These are phyloP conservation scores for Cryptus armator DNA, from an alignment of 2,888 invertebrate species.

Conservation along the genomic window DNA sequence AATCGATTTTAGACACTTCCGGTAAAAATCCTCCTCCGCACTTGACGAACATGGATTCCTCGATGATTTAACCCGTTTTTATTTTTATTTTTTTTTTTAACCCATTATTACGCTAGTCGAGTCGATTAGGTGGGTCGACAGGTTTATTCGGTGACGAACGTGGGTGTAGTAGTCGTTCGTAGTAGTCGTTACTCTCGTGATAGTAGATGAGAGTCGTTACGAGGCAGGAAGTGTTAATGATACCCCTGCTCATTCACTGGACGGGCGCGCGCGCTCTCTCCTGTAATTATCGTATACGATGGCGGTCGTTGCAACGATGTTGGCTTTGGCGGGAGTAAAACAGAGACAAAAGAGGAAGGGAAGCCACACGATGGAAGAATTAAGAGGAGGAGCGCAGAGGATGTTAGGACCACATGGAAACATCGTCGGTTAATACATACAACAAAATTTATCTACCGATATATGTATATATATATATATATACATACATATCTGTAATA, in stretches of 20 bases:
- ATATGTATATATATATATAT: not conserved
- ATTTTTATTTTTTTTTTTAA: not conserved
- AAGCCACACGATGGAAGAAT: constrained; percentile 67
- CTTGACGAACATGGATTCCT: not conserved
- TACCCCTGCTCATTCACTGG: constrained; percentile 84
- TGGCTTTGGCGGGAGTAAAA: constrained; percentile 63
- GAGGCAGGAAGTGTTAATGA: constrained; percentile 85
- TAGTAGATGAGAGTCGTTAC: constrained; percentile 84
- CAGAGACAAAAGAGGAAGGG: constrained; percentile 69
- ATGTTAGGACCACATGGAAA: constrained; percentile 48
- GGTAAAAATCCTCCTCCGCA: not conserved
- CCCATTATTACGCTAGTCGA: constrained; percentile 17
- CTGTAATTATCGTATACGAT: constrained; percentile 82
- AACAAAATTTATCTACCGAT: not conserved
- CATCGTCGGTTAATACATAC: constrained; percentile 12
- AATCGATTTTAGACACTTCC: not conserved
- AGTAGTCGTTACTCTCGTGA: constrained; percentile 71
- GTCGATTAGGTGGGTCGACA: constrained; percentile 80
- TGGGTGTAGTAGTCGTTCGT: constrained; percentile 70
- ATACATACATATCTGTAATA: constrained; percentile 16
- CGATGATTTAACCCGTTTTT: not conserved
- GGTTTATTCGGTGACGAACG: constrained; percentile 81
- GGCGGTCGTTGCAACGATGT: constrained; percentile 66
- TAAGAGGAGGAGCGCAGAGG: constrained; percentile 59
- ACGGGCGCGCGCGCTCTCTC: constrained; percentile 76